A percentile compares a stretch with the other conserved stretches of the same genome.
These are phyloP conservation scores for Poecilia velifera DNA, from an alignment of 2,797 vertebrate genomes.

Conservation along the genomic window DNA sequence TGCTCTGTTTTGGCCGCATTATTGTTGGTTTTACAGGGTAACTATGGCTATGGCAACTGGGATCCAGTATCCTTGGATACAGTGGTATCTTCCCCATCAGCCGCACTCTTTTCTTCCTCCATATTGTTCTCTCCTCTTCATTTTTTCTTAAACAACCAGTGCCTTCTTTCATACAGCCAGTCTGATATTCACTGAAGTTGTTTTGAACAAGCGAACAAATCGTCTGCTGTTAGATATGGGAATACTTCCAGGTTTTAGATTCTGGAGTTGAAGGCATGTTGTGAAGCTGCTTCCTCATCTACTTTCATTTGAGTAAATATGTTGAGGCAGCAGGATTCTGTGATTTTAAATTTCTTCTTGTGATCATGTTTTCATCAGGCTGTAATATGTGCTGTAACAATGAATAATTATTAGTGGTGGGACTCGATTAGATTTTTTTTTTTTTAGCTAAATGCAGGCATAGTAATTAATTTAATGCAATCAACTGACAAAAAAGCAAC, in stretches of 20 bases:
- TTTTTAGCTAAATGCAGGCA: too few relatives aligned
- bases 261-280: not conserved
- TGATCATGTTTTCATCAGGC: not conserved
- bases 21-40: conserved; percentile 22
- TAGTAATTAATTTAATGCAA: too few relatives aligned
- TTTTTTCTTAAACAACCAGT: conserved; percentile 1
- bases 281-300: not conserved
- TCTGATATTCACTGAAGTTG: not conserved
- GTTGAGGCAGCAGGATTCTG: not conserved
- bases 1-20: conserved; percentile 16
- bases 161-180: not conserved
- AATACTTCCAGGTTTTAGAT: not conserved
- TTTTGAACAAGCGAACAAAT: not conserved
- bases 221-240: not conserved
- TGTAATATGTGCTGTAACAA: not conserved
- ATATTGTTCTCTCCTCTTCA: conserved; percentile 28
- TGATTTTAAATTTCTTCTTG: not conserved
- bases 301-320: not conserved
- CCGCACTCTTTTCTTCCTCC: conserved; percentile 24
- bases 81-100: conserved; percentile 37
- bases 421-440: too few relatives aligned
- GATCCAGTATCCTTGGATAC: conserved; percentile 61
- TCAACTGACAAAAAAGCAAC: too few relatives aligned
- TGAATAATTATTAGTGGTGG: too few relatives aligned
- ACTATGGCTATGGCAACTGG: conserved; percentile 71